A percentile compares a stretch with the other conserved stretches of the same genome.
These are phyloP conservation scores for Leucoptera coffeella DNA, from an alignment of 2,888 invertebrate species.

Conservation along the genomic window DNA sequence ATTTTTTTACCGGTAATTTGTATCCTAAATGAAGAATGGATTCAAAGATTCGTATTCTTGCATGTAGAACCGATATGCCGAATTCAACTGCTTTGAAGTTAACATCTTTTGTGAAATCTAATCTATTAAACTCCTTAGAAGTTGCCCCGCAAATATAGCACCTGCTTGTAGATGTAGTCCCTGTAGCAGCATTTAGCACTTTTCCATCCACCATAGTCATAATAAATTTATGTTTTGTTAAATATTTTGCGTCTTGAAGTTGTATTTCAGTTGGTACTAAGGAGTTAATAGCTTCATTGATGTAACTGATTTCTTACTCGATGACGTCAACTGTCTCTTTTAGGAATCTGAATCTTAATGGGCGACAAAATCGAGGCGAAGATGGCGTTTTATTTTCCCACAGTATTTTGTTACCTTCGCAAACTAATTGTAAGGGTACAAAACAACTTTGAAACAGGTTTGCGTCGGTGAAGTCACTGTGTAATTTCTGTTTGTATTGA, in stretches of 20 bases:
- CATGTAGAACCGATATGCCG: constrained; percentile 13
- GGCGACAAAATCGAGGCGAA: constrained; percentile 11
- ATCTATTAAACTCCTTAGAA: constrained; percentile 14
- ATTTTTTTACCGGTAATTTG: constrained; percentile 9
- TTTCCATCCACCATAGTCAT: constrained; percentile 14
- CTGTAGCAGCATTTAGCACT: constrained; percentile 15
- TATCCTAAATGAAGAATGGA: constrained; percentile 8
- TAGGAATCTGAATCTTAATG: constrained; percentile 10
- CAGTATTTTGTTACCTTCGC: constrained; percentile 3
- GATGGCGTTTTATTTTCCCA: constrained; percentile 11
- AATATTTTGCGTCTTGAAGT: no score
- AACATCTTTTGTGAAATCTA: neutral
- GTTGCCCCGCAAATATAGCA: constrained; percentile 16
- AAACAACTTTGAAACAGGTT: constrained; percentile 1
- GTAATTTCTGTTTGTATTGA: constrained; percentile 12
- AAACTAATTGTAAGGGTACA: constrained; percentile 3
- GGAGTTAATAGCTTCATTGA: no score
- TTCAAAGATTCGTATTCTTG: constrained; percentile 8
- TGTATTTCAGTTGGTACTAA: no score
- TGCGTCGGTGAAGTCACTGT: constrained; percentile 5
- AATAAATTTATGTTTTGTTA: neutral
- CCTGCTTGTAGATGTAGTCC: constrained; percentile 11
- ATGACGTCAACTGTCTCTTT: constrained; percentile 10
- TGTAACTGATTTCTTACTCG: constrained; percentile 9
- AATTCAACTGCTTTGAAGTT: constrained; percentile 8